Evolutionary conservation across 2,113 vertebrate genomes (phyloP).

Genomic region (Brevimyrus niger): DNA sequence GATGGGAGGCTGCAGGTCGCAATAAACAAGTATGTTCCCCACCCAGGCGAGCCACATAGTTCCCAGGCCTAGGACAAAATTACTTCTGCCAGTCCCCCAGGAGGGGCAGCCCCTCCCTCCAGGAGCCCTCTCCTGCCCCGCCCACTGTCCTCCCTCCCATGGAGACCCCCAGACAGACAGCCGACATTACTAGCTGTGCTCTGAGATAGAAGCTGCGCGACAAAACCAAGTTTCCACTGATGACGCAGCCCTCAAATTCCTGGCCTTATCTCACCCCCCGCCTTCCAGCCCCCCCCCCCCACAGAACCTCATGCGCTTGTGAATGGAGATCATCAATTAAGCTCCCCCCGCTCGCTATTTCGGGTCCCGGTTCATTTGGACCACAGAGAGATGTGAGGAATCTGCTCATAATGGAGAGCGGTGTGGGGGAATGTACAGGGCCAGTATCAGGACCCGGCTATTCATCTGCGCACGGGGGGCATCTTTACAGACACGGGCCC

Average conservation of each 20-base stretch:
- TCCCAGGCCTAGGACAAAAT: not conserved
- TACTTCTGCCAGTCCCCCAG: not conserved
- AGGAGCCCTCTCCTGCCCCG: not conserved
- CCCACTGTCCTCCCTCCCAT: not conserved
- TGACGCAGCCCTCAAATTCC: not conserved
- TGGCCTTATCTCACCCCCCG: not conserved
- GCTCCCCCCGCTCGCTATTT: not conserved
- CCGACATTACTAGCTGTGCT: not conserved
- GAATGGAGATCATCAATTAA: slow-evolving; percentile 9
- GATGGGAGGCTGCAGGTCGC: not conserved
- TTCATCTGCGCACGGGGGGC: not conserved
- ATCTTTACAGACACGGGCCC: not conserved
- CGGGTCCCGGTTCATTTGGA: not conserved
- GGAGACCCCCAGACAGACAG: not conserved
- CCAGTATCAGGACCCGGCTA: not conserved
- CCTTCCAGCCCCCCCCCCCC: not conserved
- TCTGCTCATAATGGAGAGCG: slow-evolving; percentile 26
- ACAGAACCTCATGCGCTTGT: not conserved
- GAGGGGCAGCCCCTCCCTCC: not conserved
- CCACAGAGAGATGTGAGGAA: slow-evolving; percentile 36
- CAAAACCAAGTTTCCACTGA: not conserved
- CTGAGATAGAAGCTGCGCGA: not conserved
- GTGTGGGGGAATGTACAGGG: not conserved
- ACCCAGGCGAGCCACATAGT: not conserved
- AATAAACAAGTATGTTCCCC: not conserved